A percentile compares a stretch with the other conserved stretches of the same genome.
Evolutionary conservation across 2,888 invertebrate genomes (phyloP).

Genomic region (Lingula anatina): DNA sequence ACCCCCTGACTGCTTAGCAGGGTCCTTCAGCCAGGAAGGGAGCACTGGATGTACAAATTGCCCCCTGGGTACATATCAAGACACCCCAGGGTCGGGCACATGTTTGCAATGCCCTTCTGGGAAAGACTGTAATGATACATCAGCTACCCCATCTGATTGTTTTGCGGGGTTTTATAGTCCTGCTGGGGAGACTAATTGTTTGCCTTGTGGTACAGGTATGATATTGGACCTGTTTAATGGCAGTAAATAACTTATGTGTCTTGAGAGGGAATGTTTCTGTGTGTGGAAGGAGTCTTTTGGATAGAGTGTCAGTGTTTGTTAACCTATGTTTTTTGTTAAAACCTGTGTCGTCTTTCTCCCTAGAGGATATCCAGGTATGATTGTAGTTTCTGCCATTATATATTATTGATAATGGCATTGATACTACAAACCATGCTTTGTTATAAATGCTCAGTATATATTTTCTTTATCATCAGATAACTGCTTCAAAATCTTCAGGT

Average conservation of each 20-base stretch:
- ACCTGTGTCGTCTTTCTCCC: too few relatives aligned
- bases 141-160: conserved; percentile 5
- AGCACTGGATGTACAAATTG: conserved; percentile 11
- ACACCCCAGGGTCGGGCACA: background rate
- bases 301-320: too few relatives aligned
- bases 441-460: too few relatives aligned
- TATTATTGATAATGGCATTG: too few relatives aligned
- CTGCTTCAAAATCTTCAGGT: too few relatives aligned
- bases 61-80: conserved; percentile 4
- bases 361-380: too few relatives aligned
- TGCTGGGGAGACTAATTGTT: conserved; percentile 9
- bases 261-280: too few relatives aligned
- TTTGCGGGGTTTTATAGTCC: conserved; percentile 10
- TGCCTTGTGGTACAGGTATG: conserved; percentile 30
- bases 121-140: conserved; percentile 16
- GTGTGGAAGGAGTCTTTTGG: too few relatives aligned
- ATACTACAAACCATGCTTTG: too few relatives aligned
- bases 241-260: background rate
- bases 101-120: conserved; percentile 7
- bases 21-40: conserved; percentile 15
- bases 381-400: too few relatives aligned
- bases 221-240: background rate
- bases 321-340: too few relatives aligned
- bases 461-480: too few relatives aligned
- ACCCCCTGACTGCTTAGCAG: conserved; percentile 13